Percentiles rank a stretch among this genome's conserved stretches.
These are phyloP conservation scores for Drosophila paracracens DNA, from an alignment of 2,888 invertebrate species.

Conservation along the genomic window DNA sequence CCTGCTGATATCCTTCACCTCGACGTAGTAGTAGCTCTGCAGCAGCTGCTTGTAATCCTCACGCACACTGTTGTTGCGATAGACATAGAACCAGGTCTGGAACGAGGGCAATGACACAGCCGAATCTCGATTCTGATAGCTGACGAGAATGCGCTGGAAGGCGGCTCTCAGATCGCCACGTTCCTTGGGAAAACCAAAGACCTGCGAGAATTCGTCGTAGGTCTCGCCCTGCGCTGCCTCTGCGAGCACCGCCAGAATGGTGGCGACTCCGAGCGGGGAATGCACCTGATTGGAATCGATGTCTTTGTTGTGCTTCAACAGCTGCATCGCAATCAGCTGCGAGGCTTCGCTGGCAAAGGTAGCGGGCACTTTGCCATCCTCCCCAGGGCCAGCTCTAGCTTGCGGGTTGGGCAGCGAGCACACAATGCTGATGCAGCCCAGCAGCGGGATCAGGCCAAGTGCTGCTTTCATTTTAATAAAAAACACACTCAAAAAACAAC, in stretches of 20 bases:
- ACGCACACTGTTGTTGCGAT: conserved; percentile 88
- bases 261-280: conserved; percentile 88
- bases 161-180: conserved; percentile 74
- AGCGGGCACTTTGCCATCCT: conserved; percentile 22
- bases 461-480: conserved; percentile 58
- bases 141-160: conserved; percentile 72
- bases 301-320: conserved; percentile 83
- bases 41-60: conserved; percentile 87
- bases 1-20: conserved; percentile 86
- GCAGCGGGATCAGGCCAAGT: conserved; percentile 47
- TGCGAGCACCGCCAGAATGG: conserved; percentile 88
- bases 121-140: conserved; percentile 74
- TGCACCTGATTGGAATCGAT: conserved; percentile 87
- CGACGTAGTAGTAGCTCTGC: conserved; percentile 87
- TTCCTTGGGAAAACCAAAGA: conserved; percentile 87
- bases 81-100: conserved; percentile 89
- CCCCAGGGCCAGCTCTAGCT: conserved; percentile 23
- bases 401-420: conserved; percentile 36
- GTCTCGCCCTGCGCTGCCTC: conserved; percentile 88
- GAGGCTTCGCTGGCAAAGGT: conserved; percentile 81
- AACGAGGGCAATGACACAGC: conserved; percentile 86
- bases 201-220: conserved; percentile 86
- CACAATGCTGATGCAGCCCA: conserved; percentile 37
- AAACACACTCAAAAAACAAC: conserved; percentile 5
- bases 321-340: conserved; percentile 82